These are phyloP conservation scores for Scotopteryx bipunctaria DNA, from an alignment of 2,888 invertebrate genomes.

Conservation along the genomic window DNA sequence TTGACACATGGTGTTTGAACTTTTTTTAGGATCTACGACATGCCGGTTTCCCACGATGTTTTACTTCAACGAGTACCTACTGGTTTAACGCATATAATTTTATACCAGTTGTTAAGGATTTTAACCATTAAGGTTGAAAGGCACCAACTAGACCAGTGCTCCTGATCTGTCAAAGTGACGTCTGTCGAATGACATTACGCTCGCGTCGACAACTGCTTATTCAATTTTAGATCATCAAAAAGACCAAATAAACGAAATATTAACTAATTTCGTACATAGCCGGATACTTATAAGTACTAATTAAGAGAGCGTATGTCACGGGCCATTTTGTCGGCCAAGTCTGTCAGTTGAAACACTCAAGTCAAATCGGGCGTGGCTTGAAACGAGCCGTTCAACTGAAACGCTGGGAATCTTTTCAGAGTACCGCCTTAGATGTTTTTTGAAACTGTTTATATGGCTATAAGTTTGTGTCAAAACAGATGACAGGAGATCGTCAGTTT, in stretches of 20 bases:
- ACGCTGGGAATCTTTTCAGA: constrained; percentile 60
- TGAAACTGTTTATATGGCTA: constrained; percentile 32
- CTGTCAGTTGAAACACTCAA: constrained; percentile 47
- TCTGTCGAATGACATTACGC: too few relatives aligned
- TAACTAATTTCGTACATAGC: constrained; percentile 45
- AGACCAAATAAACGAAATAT: constrained; percentile 35
- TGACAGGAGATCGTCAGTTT: constrained; percentile 21
- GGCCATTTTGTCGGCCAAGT: constrained; percentile 59
- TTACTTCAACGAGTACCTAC: too few relatives aligned
- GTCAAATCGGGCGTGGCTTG: constrained; percentile 62
- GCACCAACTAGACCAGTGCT: too few relatives aligned
- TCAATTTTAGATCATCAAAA: constrained; percentile 23
- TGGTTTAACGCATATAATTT: too few relatives aligned
- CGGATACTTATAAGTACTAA: constrained; percentile 78
- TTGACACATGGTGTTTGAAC: too few relatives aligned
- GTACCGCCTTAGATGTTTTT: constrained; percentile 45
- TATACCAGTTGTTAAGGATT: too few relatives aligned
- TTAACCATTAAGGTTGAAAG: too few relatives aligned
- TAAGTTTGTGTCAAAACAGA: constrained; percentile 38
- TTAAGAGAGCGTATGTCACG: constrained; percentile 72
- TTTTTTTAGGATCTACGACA: too few relatives aligned
- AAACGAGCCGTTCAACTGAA: constrained; percentile 67
- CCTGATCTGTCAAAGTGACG: too few relatives aligned
- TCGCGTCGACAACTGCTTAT: constrained; percentile 11
- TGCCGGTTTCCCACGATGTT: too few relatives aligned